These are phyloP conservation scores for Platycnemis pennipes DNA, from an alignment of 2,888 invertebrate genomes.

Conservation along the genomic window DNA sequence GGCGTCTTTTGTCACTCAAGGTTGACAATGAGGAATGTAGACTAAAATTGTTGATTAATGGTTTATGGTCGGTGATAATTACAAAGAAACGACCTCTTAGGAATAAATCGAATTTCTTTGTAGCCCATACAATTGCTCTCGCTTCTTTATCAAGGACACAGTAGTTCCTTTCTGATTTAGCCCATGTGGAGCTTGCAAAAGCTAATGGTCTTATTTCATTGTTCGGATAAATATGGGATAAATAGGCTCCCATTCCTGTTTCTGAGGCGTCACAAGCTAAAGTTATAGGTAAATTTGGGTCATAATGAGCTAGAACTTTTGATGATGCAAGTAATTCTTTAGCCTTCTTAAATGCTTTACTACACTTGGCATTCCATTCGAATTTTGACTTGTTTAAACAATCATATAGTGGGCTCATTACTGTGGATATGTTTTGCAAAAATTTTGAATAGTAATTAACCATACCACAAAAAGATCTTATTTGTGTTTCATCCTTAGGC, in stretches of 20 bases:
- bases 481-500: not conserved
- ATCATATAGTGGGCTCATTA: not conserved
- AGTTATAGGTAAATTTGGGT: slow-evolving; percentile 11
- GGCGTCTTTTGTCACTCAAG: not conserved
- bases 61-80: not conserved
- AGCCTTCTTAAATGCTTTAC: not conserved
- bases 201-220: slow-evolving; percentile 77
- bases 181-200: slow-evolving; percentile 76
- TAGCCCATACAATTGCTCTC: slow-evolving; percentile 76
- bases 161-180: slow-evolving; percentile 74
- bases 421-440: not conserved
- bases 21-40: not conserved
- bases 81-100: not conserved
- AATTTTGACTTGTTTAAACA: slow-evolving; percentile 11
- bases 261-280: slow-evolving; percentile 17
- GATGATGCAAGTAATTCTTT: slow-evolving; percentile 10
- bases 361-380: not conserved
- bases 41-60: not conserved
- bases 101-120: slow-evolving; percentile 76
- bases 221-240: slow-evolving; percentile 76
- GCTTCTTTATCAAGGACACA: slow-evolving; percentile 75
- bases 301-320: not conserved
- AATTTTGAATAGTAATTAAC: not conserved
- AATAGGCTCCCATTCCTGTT: slow-evolving; percentile 75
- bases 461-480: not conserved